Evolutionary conservation across 2,797 vertebrate genomes (phyloP).

Genomic region (Limosa lapponica): DNA sequence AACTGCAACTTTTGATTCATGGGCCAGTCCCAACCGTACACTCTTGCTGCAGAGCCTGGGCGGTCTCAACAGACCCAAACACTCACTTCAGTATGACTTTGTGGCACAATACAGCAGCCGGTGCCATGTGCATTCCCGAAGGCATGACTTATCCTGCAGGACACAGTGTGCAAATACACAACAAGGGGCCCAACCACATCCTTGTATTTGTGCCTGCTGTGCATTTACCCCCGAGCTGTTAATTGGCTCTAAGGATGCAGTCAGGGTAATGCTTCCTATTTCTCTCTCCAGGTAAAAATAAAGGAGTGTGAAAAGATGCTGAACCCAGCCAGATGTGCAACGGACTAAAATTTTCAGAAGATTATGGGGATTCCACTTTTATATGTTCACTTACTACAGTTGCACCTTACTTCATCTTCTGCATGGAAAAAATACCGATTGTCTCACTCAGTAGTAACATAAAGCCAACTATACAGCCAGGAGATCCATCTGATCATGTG

Average conservation of each 20-base stretch:
- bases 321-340: not conserved
- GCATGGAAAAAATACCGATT: not conserved
- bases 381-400: not conserved
- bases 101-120: not conserved
- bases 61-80: not conserved
- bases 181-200: not conserved
- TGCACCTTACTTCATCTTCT: not conserved
- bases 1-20: not conserved
- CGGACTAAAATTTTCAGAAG: not conserved
- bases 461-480: not conserved
- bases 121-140: not conserved
- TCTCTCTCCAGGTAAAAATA: not conserved
- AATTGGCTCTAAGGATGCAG: not conserved
- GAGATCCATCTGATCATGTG: not conserved
- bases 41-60: not conserved
- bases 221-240: not conserved
- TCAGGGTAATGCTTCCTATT: not conserved
- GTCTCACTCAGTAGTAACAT: not conserved
- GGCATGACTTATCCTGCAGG: not conserved
- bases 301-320: not conserved
- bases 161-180: not conserved
- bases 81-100: not conserved
- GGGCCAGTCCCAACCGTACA: not conserved
- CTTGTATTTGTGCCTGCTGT: not conserved
- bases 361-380: not conserved